Conservation (phyloP, 64 coral and sea anemone genomes). For the Stichodactyla helianthus region DNA sequence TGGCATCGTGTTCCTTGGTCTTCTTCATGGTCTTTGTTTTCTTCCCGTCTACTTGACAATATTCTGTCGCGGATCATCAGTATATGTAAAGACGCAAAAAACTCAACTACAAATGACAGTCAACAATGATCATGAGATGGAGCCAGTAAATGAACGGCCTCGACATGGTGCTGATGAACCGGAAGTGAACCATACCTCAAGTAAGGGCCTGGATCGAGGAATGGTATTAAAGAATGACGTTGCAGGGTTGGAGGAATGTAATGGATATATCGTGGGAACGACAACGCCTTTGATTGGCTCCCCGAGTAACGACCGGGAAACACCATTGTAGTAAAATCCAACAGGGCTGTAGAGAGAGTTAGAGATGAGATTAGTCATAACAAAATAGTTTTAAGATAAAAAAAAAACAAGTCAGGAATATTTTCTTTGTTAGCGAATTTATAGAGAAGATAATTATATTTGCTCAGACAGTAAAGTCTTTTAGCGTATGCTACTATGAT, state of each 20-base stretch:
- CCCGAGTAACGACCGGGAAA: neutral
- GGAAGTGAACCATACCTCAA: neutral
- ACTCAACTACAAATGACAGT: neutral
- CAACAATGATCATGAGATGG: neutral
- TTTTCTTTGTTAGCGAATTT: no score
- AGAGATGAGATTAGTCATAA: no score
- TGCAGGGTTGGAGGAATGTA: neutral
- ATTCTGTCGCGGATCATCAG: neutral
- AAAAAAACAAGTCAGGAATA: no score
- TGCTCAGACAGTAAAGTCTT: no score
- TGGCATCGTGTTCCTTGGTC: conserved; percentile 51
- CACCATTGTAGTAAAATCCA: neutral
- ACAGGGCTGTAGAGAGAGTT: neutral
- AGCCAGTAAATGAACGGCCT: neutral
- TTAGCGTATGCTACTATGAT: no score
- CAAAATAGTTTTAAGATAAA: no score
- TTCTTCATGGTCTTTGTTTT: conserved; percentile 51
- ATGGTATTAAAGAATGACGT: neutral
- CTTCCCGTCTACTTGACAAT: conserved; percentile 51
- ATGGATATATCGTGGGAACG: neutral
- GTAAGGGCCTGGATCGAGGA: neutral
- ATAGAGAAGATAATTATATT: no score
- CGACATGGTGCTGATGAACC: neutral
- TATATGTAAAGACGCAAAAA: neutral
- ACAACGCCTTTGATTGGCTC: neutral